Evolutionary conservation across 1,140 invertebrate genomes (phyloP), one percentile per base, ranked within the genome.

Genomic region (Asbolus verrucosus): DNA sequence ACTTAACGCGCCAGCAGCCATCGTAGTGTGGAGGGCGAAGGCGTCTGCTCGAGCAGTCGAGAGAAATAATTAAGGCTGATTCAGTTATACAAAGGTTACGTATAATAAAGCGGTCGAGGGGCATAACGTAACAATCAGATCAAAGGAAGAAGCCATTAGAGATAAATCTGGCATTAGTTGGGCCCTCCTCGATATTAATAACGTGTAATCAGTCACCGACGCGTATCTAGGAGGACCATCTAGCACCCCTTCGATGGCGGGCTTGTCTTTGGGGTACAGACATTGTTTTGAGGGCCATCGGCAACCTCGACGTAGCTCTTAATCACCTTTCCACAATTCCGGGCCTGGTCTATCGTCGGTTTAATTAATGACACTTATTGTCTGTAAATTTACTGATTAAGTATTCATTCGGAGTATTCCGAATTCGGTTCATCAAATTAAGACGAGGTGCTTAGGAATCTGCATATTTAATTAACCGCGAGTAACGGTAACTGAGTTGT

Each of bases 331-430:
- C 46, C 46, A 54, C 46, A 54, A 54, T 54, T 54, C 46, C n/a
- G 14, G 21, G 1, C 46, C 21, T n/a, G 21, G 43, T 50, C 43
- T 50, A 50, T 27, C 43, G 43, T 21, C 18, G 43, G 46, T 54
- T 54, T 54, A 54, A 54, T 54, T 54, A 54, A 54, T 54, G 46
- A 54, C 46, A 54, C 46, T 54, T 54, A 54, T 54, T 54, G 46
- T 54, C 46, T 54, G 19, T 54, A 54, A 54, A 54, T 54, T 54
- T 54, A 27, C 46, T 54, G 46, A 54, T 54, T 27, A 54, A 54
- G 46, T 54, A 54, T 54, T 54, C 46, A 54, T 54, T 54, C 46
- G 46, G 19, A 18, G 46, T 54, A 54, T 54, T 54, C 46, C 46
- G 46, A 24, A 54, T 54, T 54, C 21, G 46, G 21, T 54, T 54